A percentile compares a stretch with the other conserved stretches of the same genome.
Evolutionary conservation across 2,113 vertebrate species (phyloP).

Genomic region (Pitta sordida): DNA sequence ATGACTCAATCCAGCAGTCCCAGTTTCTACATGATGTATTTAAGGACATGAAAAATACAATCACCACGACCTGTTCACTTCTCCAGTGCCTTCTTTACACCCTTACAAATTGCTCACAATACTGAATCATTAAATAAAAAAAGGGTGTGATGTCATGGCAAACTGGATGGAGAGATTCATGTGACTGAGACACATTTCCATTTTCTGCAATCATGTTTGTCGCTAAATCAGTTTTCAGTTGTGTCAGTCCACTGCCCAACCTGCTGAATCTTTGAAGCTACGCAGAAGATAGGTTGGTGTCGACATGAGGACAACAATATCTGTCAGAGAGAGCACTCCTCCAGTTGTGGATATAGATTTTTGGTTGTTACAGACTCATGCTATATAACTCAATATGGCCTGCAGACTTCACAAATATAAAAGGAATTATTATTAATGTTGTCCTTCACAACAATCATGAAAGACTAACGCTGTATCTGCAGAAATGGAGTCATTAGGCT

Average conservation of each 20-base stretch:
- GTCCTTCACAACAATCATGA: background rate
- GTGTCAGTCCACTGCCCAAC: background rate
- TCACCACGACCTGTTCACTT: background rate
- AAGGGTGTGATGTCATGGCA: accelerated
- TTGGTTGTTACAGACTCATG: background rate
- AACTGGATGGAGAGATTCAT: background rate
- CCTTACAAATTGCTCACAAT: background rate
- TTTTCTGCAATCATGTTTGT: background rate
- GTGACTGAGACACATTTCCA: background rate
- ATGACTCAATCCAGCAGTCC: background rate
- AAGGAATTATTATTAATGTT: background rate
- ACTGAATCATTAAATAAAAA: background rate
- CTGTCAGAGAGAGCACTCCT: background rate
- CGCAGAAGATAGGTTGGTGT: background rate
- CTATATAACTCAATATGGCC: background rate
- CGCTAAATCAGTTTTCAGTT: background rate
- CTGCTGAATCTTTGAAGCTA: background rate
- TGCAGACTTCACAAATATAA: background rate
- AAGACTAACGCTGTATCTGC: background rate
- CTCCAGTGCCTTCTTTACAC: background rate
- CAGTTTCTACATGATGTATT: background rate
- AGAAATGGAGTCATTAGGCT: background rate
- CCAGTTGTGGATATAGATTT: background rate
- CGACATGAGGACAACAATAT: background rate
- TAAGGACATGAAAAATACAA: background rate